Evolutionary conservation across 2,888 invertebrate genomes (phyloP), one percentile per base, ranked within the genome.

Genomic region (Acrobeloides nanus): DNA sequence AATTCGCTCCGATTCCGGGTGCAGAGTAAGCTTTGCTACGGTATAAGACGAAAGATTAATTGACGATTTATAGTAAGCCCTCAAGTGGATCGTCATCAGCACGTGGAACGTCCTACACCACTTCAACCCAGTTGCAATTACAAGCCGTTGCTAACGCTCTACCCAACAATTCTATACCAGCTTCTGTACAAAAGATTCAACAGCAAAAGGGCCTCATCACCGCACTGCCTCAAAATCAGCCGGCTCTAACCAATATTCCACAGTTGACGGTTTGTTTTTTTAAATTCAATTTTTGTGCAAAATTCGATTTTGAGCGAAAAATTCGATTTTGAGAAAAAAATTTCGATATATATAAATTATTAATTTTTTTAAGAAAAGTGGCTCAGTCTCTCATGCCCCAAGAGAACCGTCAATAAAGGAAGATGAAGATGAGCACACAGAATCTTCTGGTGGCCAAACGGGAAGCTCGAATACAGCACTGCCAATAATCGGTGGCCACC

Each of bases 341-440:
- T n/a, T n/a, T n/a, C n/a, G n/a, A n/a, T n/a, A n/a, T n/a, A n/a
- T n/a, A n/a, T n/a, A n/a, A n/a, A n/a, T n/a, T n/a, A n/a, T n/a
- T n/a, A n/a, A n/a, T 37, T 37, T 29, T 18, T 21, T 55, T 21
- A 29, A 55, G 46, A 55, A 55, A 32, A 39, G 57, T 24, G 38
- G 27, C 8, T 26, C 45, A 15, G 66, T 72, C 20, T 68, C 67
- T 6, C 72, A 73, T 38, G 64, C 72, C 8, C 72, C 72, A 1
- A 59, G 59, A 1, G 68, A 73, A 45, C 71, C 72, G 5, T 59
- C 61, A 12, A 72, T 72, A 43, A 57, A 60, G 40, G 72, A 72
- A 37, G 72, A 72, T 29, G 68, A 67, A 6, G 66, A 71, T 39
- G 71, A 69, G 49, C 50, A 51, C 8, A 53, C 51, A 10, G 46